Base-by-base conservation (phyloP, 1,140 invertebrate genomes). In the Eriocheir sinensis region DNA sequence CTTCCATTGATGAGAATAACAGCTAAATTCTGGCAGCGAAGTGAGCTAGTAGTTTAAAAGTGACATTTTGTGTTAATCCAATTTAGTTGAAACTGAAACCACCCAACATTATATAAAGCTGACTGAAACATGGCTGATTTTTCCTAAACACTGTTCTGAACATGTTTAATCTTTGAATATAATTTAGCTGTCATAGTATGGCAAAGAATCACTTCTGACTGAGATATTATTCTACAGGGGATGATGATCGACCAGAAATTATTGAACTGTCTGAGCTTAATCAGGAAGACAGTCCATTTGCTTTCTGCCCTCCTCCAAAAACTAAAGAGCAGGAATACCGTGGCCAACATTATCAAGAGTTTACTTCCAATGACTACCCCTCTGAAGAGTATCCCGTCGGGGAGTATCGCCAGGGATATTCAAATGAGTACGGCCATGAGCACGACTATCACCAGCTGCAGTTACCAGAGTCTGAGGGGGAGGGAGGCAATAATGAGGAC, bases 181-280 rank as follows among this genome's bases (percentile, higher is more conserved):
- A 34, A 30, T 38, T n/a, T 36, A 86, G 9, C 83, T 41, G 32
- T 38, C 34, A 38, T 86, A 38, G 9, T 32, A 83, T 36, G 83
- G 36, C 21, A 36, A 86, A 27, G 83, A 1, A n/a, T 60, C 17
- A 48, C 27, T 72, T 53, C 38, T 85, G 36, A 79, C 81, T 27
- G 27, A 34, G 41, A 41, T 38, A 40, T 17, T 38, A 36, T 60
- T 48, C 38, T 48, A 2, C 90, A 95, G 95, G 92, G 34, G 95
- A 95, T 53, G 95, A 95, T n/a, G 95, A 95, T 53, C 92, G 93
- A 34, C 93, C 92, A 32, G 95, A 95, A 53, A 92, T 93, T 79
- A 95, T 95, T 72, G 95, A 95, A 72, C 89, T 95, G 2, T 94
- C 93, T 36, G 95, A 94, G n/a, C 92, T 95, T 41, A 86, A 94